Conservation (phyloP, 2,888 invertebrate species). For the Lepidonotus clava region DNA sequence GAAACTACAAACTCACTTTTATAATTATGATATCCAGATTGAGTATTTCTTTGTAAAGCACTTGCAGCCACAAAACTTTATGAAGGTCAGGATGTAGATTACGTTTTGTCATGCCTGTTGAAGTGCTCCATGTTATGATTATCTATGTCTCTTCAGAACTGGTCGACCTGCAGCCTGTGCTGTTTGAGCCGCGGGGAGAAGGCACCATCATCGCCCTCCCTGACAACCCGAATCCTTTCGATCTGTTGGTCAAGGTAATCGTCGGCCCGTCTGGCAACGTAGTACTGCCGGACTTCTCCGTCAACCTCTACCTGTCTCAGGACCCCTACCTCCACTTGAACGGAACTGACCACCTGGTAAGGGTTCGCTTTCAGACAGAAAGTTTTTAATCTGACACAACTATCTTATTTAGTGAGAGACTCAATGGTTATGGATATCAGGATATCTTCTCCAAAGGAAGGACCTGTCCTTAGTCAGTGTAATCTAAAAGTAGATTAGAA, state of each 20-base stretch:
- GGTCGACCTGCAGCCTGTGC: background rate
- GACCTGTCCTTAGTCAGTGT: too few species aligned
- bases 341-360: background rate
- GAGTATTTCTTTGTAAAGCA: too few species aligned
- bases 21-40: too few species aligned
- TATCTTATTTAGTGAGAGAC: background rate
- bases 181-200: background rate
- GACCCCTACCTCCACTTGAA: background rate
- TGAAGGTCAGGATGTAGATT: too few species aligned
- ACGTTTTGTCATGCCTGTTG: too few species aligned
- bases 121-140: too few species aligned
- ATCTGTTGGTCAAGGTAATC: background rate
- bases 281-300: background rate
- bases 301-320: background rate
- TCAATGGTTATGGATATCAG: too few species aligned
- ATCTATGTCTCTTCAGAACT: background rate
- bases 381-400: background rate
- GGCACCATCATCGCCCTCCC: background rate
- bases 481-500: too few species aligned
- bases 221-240: background rate
- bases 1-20: too few species aligned
- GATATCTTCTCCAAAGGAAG: too few species aligned
- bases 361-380: background rate
- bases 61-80: too few species aligned
- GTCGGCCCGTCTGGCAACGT: background rate